Percentiles rank a stretch among this genome's conserved stretches.
Evolutionary conservation across 2,797 vertebrate genomes (phyloP).

Genomic region (Hylomyscus alleni): DNA sequence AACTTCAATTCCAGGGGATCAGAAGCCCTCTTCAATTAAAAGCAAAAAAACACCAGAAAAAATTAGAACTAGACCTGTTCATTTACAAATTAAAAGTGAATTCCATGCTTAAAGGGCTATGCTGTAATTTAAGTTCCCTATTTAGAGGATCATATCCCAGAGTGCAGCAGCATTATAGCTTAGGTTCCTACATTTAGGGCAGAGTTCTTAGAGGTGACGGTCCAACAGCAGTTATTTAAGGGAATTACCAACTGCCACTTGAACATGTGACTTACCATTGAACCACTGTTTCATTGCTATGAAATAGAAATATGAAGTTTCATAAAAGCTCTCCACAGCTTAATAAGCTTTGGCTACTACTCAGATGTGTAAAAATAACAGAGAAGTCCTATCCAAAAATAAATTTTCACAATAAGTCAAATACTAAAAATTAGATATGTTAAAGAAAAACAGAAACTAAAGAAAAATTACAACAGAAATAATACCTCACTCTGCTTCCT

Average conservation of each 20-base stretch:
- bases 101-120: slow-evolving; percentile 55
- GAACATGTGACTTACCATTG: slow-evolving; percentile 31
- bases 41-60: not conserved
- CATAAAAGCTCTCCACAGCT: not conserved
- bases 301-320: slow-evolving; percentile 53
- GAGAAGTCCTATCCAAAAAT: slow-evolving; percentile 61
- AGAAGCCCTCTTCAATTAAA: not conserved
- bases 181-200: slow-evolving; percentile 16
- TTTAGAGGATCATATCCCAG: slow-evolving; percentile 1
- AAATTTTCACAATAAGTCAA: slow-evolving; percentile 71
- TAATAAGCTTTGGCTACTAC: slow-evolving; percentile 48
- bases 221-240: slow-evolving; percentile 33
- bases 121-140: slow-evolving; percentile 34
- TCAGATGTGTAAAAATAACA: slow-evolving; percentile 21
- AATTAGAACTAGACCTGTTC: not conserved
- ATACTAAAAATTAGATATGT: slow-evolving; percentile 59
- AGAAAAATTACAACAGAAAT: not conserved
- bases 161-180: not conserved
- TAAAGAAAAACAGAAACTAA: slow-evolving; percentile 29
- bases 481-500: slow-evolving; percentile 99
- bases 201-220: not conserved
- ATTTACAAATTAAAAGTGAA: slow-evolving; percentile 62
- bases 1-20: not conserved
- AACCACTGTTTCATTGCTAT: slow-evolving; percentile 12
- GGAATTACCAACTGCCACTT: slow-evolving; percentile 23